These are phyloP conservation scores for Tethea ocularis DNA, from an alignment of 2,888 invertebrate species.

Conservation along the genomic window DNA sequence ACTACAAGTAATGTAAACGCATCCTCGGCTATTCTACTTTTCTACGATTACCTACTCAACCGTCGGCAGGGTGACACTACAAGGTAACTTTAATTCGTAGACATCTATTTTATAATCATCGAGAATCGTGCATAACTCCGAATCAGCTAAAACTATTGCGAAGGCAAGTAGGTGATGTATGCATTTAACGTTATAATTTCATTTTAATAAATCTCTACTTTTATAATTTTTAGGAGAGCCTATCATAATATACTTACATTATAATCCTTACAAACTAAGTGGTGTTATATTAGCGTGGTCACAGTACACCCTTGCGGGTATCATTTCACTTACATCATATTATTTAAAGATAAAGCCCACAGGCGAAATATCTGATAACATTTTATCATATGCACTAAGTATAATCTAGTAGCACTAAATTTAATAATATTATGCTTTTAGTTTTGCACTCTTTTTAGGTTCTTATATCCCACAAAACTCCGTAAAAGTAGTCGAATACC, in stretches of 20 bases:
- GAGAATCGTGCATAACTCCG: constrained; percentile 70
- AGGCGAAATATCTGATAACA: constrained; percentile 55
- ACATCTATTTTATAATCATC: constrained; percentile 50
- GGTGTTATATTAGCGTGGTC: constrained; percentile 73
- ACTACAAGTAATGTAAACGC: constrained; percentile 9
- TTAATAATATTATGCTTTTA: constrained; percentile 72
- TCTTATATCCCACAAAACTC: constrained; percentile 58
- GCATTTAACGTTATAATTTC: constrained; percentile 53
- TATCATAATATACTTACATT: constrained; percentile 43
- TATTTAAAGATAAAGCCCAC: constrained; percentile 45
- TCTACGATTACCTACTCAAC: constrained; percentile 27
- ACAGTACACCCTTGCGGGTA: constrained; percentile 47
- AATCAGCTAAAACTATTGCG: constrained; percentile 71
- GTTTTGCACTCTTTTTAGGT: constrained; percentile 56
- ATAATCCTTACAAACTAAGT: constrained; percentile 58
- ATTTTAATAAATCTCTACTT: constrained; percentile 52
- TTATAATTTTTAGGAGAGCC: constrained; percentile 53
- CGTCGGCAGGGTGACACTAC: constrained; percentile 43
- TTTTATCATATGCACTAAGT: constrained; percentile 57
- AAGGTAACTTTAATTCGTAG: constrained; percentile 73
- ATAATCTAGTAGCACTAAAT: constrained; percentile 72
- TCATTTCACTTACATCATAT: constrained; percentile 40
- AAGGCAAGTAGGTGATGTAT: constrained; percentile 80
- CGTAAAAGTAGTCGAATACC: constrained; percentile 60
- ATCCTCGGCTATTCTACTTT: neutral